Percentiles rank a stretch among this genome's conserved stretches.
Conservation (phyloP, 2,888 invertebrate genomes). For the Ochlodes sylvanus region DNA sequence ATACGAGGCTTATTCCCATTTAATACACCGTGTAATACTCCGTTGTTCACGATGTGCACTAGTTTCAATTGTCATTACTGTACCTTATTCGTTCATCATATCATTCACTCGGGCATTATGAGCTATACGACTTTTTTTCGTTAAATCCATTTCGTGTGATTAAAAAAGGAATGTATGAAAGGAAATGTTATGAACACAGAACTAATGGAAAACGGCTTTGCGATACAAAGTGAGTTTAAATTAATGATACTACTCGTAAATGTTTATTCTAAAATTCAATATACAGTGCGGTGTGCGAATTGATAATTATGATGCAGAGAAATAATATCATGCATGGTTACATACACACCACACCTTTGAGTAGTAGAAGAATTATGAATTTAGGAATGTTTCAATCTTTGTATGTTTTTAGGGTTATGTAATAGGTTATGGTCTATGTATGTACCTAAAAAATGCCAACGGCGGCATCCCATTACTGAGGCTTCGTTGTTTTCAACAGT, state of each 20-base stretch:
- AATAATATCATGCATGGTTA: too few species aligned
- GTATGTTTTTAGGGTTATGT: too few species aligned
- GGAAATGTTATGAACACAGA: background rate
- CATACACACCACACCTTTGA: too few species aligned
- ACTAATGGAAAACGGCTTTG: background rate
- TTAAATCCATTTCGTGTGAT: constrained; percentile 20
- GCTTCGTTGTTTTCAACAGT: too few species aligned
- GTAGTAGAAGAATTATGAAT: too few species aligned
- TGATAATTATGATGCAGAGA: too few species aligned
- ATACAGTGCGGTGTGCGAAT: too few species aligned
- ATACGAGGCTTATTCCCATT: constrained; percentile 16
- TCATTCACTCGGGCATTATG: constrained; percentile 22
- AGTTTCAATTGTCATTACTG: constrained; percentile 18
- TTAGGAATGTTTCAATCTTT: too few species aligned
- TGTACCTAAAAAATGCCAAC: too few species aligned
- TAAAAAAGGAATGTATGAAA: constrained; percentile 16
- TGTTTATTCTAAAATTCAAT: background rate
- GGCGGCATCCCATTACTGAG: too few species aligned
- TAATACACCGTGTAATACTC: constrained; percentile 22
- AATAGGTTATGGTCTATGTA: too few species aligned
- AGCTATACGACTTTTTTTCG: constrained; percentile 1
- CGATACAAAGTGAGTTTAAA: background rate
- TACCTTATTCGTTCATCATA: constrained; percentile 26
- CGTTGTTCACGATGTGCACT: constrained; percentile 23
- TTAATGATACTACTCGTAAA: too few species aligned